Evolutionary conservation across 1,140 invertebrate species (phyloP).

Genomic region (Muscidifurax raptorellus): DNA sequence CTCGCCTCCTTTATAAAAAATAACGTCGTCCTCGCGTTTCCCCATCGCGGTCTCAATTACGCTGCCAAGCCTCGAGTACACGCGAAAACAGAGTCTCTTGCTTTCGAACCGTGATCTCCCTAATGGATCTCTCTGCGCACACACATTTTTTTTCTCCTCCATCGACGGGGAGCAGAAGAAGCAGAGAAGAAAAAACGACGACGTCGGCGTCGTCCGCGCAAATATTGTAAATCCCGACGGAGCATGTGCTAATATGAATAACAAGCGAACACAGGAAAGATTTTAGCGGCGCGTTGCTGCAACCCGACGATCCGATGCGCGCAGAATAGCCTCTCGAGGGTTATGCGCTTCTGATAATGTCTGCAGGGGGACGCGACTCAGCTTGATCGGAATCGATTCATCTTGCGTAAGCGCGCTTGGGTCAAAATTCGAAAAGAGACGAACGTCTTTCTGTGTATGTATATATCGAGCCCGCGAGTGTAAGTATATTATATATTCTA

Average conservation of each 20-base stretch:
- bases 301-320: neutral
- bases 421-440: neutral
- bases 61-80: neutral
- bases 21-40: neutral
- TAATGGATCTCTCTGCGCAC: neutral
- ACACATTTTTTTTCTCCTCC: slow-evolving; percentile 4
- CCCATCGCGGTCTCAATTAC: slow-evolving; percentile 2
- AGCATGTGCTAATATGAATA: slow-evolving; percentile 70
- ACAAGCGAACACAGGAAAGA: slow-evolving; percentile 70
- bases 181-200: slow-evolving; percentile 35
- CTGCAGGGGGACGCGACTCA: neutral
- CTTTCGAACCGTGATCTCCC: neutral
- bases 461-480: too few relatives aligned
- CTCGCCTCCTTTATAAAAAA: neutral
- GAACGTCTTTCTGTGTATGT: neutral
- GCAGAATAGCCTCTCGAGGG: neutral
- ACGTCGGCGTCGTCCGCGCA: slow-evolving; percentile 52
- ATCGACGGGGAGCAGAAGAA: neutral
- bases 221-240: slow-evolving; percentile 64
- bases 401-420: neutral
- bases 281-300: slow-evolving; percentile 62
- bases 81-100: neutral
- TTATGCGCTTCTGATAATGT: neutral
- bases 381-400: neutral
- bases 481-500: too few relatives aligned